A percentile compares a stretch with the other conserved stretches of the same genome.
phyloP scores from a whole-genome alignment of 2,888 invertebrate genomes.

The Meghimatium bilineatum region DNA sequence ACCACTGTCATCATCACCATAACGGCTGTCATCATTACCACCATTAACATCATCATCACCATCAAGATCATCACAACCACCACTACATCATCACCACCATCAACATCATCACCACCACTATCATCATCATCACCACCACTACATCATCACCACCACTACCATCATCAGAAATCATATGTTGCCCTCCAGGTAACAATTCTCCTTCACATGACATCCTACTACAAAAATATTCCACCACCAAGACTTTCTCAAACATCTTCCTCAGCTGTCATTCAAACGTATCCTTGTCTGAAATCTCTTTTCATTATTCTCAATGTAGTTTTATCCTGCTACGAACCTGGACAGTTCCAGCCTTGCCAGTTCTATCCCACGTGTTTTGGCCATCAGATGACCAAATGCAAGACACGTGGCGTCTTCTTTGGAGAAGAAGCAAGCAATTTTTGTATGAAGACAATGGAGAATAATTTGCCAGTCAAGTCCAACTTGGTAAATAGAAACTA shows the following conservation, averaged over 20 bases:
- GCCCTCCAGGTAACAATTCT: too few species aligned
- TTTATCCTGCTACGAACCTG: neutral
- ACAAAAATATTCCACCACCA: too few species aligned
- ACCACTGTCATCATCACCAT: too few species aligned
- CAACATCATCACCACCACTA: neutral
- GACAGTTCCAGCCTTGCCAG: slow-evolving; percentile 2
- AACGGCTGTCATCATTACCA: too few species aligned
- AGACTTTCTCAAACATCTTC: too few species aligned
- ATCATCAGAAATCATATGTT: too few species aligned
- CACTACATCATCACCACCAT: neutral
- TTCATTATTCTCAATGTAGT: neutral
- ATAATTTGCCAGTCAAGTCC: neutral
- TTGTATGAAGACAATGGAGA: neutral
- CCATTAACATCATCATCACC: too few species aligned
- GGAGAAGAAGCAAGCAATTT: neutral
- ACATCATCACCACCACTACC: neutral
- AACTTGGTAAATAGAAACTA: neutral
- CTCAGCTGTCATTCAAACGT: too few species aligned
- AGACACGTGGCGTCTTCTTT: neutral
- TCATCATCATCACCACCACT: neutral
- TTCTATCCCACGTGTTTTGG: neutral
- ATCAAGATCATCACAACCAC: too few species aligned
- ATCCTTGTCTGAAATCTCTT: neutral
- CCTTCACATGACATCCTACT: too few species aligned
- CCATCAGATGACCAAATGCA: neutral